Conservation (phyloP, 1,140 invertebrate species). For the Drosophila oshimai region DNA sequence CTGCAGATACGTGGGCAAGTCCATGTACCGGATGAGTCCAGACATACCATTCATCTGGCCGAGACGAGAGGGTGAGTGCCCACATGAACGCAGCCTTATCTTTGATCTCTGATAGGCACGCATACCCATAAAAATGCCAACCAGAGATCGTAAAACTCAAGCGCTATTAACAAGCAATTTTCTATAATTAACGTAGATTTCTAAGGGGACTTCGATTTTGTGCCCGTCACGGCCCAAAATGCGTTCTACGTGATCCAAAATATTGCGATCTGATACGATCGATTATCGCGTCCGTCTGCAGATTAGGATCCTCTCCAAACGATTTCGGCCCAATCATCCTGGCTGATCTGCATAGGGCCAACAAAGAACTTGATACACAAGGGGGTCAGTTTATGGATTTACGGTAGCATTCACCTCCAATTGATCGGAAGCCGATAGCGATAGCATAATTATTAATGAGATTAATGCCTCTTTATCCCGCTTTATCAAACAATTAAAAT, state of each 20-base stretch:
- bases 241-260: conserved; percentile 4
- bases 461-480: no score
- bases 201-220: conserved; percentile 19
- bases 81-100: background rate
- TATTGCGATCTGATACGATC: background rate
- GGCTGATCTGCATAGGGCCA: conserved; percentile 20
- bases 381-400: no score
- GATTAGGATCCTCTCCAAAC: conserved; percentile 18
- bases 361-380: no score
- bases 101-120: background rate
- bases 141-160: conserved; percentile 32
- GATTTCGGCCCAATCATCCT: conserved; percentile 3
- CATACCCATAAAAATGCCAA: conserved; percentile 49
- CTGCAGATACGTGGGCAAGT: background rate
- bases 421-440: no score
- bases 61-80: background rate
- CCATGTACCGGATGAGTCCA: conserved; percentile 9
- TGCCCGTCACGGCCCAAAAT: conserved; percentile 20
- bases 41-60: conserved; percentile 3
- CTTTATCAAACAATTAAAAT: background rate
- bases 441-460: no score
- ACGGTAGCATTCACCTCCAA: no score
- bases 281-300: conserved; percentile 30
- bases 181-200: conserved; percentile 75
- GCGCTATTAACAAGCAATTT: conserved; percentile 68